Evolutionary conservation across 2,797 vertebrate species (phyloP).

Genomic region (Urocyon cinereoargenteus): DNA sequence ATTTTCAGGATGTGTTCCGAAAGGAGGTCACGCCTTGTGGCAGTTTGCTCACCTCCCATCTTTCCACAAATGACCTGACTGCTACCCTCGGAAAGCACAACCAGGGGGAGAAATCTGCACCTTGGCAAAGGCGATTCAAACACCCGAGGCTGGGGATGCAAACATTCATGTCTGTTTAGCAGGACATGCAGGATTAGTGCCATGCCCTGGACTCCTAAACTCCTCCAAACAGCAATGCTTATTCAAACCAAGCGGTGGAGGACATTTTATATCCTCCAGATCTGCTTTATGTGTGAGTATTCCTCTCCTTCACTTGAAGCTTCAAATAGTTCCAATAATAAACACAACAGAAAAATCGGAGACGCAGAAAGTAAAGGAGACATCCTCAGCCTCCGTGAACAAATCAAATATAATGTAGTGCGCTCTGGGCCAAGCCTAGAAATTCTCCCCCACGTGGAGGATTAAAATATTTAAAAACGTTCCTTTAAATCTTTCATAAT

Average conservation of each 20-base stretch:
- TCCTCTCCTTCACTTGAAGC: not conserved
- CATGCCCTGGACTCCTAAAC: conserved; percentile 31
- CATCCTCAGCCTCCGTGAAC: not conserved
- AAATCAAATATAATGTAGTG: conserved; percentile 28
- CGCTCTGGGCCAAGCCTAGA: not conserved
- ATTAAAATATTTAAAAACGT: conserved; percentile 60
- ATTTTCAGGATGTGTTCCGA: conserved; percentile 60
- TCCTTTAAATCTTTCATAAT: conserved; percentile 22
- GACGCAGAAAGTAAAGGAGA: conserved; percentile 14
- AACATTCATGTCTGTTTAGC: not conserved
- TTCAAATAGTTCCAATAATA: conserved; percentile 61
- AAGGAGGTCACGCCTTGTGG: not conserved
- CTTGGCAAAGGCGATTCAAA: conserved; percentile 11
- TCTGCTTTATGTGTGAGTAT: not conserved
- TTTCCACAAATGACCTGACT: not conserved
- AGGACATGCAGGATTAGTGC: not conserved
- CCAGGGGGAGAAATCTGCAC: not conserved
- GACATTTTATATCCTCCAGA: not conserved
- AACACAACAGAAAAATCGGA: conserved; percentile 58
- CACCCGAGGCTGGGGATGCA: not conserved
- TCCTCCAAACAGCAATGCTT: not conserved
- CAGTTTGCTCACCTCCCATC: conserved; percentile 20
- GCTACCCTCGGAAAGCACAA: not conserved
- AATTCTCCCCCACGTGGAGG: not conserved
- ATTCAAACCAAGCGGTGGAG: not conserved